These are phyloP conservation scores for Shargacucullia verbasci DNA, from an alignment of 2,888 invertebrate species.

Conservation along the genomic window DNA sequence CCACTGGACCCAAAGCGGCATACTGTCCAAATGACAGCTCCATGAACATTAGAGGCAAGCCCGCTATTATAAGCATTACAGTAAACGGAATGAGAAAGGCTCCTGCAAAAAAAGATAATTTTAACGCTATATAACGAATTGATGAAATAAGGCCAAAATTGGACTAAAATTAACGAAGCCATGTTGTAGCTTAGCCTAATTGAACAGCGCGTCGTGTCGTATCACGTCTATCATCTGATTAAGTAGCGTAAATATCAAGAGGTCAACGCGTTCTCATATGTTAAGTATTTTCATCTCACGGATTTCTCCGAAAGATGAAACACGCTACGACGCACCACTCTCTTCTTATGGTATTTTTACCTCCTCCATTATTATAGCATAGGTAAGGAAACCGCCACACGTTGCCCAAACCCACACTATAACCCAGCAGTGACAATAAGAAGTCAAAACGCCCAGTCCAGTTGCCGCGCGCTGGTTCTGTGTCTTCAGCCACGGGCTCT, in stretches of 20 bases:
- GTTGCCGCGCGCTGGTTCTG: slow-evolving; percentile 90
- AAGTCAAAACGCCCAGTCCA: slow-evolving; percentile 94
- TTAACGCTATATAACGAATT: no score
- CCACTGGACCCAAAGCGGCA: slow-evolving; percentile 93
- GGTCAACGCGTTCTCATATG: slow-evolving; percentile 11
- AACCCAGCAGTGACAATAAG: slow-evolving; percentile 91
- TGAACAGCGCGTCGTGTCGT: background rate
- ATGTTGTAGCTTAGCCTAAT: background rate
- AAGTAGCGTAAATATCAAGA: slow-evolving; percentile 23
- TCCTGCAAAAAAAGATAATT: slow-evolving; percentile 80
- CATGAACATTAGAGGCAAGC: slow-evolving; percentile 95
- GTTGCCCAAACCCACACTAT: slow-evolving; percentile 93
- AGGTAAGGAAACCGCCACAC: slow-evolving; percentile 94
- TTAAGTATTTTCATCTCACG: slow-evolving; percentile 21
- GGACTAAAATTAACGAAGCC: background rate
- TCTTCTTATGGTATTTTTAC: slow-evolving; percentile 66
- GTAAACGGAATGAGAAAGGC: slow-evolving; percentile 96
- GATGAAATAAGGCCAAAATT: background rate
- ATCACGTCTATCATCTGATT: background rate
- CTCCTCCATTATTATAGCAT: slow-evolving; percentile 93
- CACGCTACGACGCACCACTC: background rate
- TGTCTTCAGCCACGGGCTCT: slow-evolving; percentile 67
- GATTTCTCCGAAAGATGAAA: slow-evolving; percentile 1
- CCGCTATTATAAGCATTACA: slow-evolving; percentile 94
- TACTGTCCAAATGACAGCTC: slow-evolving; percentile 96